Conservation (phyloP, 2,888 invertebrate species). For the Alviniconcha strummeri region DNA sequence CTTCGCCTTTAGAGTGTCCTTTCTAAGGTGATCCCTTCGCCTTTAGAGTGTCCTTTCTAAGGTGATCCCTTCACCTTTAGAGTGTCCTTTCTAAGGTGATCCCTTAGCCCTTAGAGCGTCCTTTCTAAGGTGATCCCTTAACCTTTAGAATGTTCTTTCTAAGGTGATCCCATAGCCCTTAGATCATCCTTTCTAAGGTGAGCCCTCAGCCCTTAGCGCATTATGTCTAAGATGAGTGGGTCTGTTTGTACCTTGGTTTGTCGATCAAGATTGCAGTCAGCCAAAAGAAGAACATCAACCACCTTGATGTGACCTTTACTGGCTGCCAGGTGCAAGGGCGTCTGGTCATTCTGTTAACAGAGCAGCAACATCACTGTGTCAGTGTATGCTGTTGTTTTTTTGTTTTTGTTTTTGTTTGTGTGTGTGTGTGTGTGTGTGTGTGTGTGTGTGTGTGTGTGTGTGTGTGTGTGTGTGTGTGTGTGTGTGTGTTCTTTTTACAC, state of each 20-base stretch:
- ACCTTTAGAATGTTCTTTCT: too few relatives aligned
- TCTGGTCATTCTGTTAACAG: constrained; percentile 54
- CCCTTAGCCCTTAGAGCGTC: too few relatives aligned
- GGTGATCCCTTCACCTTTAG: too few relatives aligned
- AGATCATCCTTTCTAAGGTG: too few relatives aligned
- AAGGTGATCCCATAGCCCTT: too few relatives aligned
- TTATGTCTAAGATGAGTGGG: background rate
- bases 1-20: too few relatives aligned
- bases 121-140: too few relatives aligned
- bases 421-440: background rate
- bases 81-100: too few relatives aligned
- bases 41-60: too few relatives aligned
- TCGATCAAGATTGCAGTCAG: constrained; percentile 42
- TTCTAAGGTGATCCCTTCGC: too few relatives aligned
- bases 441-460: background rate
- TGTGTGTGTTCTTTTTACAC: too few relatives aligned
- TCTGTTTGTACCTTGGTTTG: constrained; percentile 47
- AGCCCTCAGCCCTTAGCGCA: too few relatives aligned
- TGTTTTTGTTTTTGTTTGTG: background rate
- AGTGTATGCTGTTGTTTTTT: background rate
- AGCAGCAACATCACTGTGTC: background rate
- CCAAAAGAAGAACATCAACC: constrained; percentile 42
- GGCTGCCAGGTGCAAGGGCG: constrained; percentile 55
- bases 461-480: background rate
- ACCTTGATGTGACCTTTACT: constrained; percentile 45